Evolutionary conservation across 2,888 invertebrate species (phyloP).

Genomic region (Melipona beecheii): DNA sequence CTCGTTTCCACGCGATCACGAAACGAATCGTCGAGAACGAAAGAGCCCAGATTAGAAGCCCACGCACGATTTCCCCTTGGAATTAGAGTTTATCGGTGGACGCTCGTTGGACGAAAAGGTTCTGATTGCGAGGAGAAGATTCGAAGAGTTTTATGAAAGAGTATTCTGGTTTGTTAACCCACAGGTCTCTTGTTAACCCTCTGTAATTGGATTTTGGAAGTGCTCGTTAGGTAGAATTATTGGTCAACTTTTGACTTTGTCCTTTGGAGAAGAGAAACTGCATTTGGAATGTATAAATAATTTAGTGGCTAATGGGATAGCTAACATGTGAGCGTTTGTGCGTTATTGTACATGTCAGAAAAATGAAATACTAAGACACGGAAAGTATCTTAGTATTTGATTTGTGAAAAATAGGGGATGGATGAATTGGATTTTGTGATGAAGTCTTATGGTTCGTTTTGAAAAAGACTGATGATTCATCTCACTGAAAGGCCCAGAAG

Average conservation of each 20-base stretch:
- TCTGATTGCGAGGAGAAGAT: neutral
- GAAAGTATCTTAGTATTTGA: too few relatives aligned
- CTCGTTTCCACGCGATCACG: neutral
- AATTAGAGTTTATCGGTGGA: conserved; percentile 1
- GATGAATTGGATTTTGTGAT: neutral
- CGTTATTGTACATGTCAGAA: too few relatives aligned
- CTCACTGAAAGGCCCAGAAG: too few relatives aligned
- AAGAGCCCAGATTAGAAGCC: conserved; percentile 11
- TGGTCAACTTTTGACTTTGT: neutral
- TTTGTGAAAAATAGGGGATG: too few relatives aligned
- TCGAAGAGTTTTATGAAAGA: neutral
- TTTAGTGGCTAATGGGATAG: too few relatives aligned
- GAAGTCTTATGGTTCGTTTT: neutral
- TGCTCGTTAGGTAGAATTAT: neutral
- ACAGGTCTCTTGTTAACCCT: neutral
- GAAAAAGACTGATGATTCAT: neutral
- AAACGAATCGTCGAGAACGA: conserved; percentile 4
- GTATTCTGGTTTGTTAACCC: neutral
- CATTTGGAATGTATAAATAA: neutral
- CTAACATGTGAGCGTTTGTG: too few relatives aligned
- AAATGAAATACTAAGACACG: too few relatives aligned
- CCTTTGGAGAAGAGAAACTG: neutral
- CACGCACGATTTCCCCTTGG: neutral
- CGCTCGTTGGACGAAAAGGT: too few relatives aligned
- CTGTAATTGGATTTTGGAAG: neutral